Evolutionary conservation across 30 jellyfish, hydroid and myxozoan species (phyloP).

Genomic region (Calvadosia cruxmelitensis): DNA sequence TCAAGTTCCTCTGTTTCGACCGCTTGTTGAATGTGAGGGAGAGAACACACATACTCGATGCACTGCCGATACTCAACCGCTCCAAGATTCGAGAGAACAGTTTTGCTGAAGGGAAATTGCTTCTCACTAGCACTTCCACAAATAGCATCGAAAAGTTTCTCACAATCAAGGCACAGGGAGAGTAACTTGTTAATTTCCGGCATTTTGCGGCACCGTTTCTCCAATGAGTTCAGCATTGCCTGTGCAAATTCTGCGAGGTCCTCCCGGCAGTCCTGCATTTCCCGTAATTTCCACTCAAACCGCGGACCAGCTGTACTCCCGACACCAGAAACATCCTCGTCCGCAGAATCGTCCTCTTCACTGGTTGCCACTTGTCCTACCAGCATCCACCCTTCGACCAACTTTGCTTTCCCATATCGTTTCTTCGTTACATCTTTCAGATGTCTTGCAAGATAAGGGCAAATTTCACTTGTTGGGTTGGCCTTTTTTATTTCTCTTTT

Average conservation of each 20-base stretch:
- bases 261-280: neutral
- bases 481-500: neutral
- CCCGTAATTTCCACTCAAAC: neutral
- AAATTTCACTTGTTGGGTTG: neutral
- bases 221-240: neutral
- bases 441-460: neutral
- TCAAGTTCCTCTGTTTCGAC: neutral
- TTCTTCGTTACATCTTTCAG: neutral
- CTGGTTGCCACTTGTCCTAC: too few relatives aligned
- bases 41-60: neutral
- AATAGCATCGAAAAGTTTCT: neutral
- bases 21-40: slow-evolving; percentile 2
- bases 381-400: neutral
- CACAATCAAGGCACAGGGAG: slow-evolving; percentile 10
- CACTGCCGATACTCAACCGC: slow-evolving; percentile 1
- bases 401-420: neutral
- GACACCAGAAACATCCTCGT: neutral
- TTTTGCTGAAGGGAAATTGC: slow-evolving; percentile 5
- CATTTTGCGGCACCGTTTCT: slow-evolving; percentile 1
- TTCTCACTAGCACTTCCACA: slow-evolving; percentile 2
- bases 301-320: neutral
- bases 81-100: neutral
- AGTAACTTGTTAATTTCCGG: slow-evolving; percentile 4
- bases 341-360: neutral
- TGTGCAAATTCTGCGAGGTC: neutral